Percentiles rank a stretch among this genome's conserved stretches.
These are phyloP conservation scores for Pherbina coryleti DNA, from an alignment of 2,888 invertebrate species.

Conservation along the genomic window DNA sequence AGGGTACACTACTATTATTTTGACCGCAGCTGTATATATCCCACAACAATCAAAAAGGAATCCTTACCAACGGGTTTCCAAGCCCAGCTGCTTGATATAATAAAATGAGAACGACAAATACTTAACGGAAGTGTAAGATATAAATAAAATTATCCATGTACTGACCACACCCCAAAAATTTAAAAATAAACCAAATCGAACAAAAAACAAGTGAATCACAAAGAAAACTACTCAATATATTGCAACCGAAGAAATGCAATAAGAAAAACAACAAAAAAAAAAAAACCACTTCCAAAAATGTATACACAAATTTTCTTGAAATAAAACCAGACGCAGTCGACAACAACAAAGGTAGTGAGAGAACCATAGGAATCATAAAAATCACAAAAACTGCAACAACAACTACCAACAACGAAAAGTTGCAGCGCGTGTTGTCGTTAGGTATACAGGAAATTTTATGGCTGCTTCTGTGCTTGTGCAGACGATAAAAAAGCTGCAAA, in stretches of 20 bases:
- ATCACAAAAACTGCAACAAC: neutral
- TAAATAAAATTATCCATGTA: too few species aligned
- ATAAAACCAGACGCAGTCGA: neutral
- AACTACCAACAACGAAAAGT: neutral
- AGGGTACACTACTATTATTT: too few species aligned
- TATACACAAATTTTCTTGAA: neutral
- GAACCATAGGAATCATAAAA: neutral
- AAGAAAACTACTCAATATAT: neutral
- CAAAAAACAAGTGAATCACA: neutral
- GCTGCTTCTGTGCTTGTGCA: constrained; percentile 51
- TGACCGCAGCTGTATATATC: too few species aligned
- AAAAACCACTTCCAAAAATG: constrained; percentile 34
- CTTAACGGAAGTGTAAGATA: too few species aligned
- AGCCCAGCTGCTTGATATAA: too few species aligned
- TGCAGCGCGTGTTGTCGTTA: neutral
- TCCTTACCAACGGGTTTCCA: too few species aligned
- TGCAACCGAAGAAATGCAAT: neutral
- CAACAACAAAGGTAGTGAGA: neutral
- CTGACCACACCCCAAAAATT: too few species aligned
- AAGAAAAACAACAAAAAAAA: constrained; percentile 24
- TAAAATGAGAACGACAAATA: too few species aligned
- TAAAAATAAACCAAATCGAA: neutral
- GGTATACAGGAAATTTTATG: constrained; percentile 44
- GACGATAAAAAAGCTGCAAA: constrained; percentile 40
- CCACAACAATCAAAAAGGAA: too few species aligned